Evolutionary conservation across 2,113 vertebrate species (phyloP).

Genomic region (Epinephelus fuscoguttatus): DNA sequence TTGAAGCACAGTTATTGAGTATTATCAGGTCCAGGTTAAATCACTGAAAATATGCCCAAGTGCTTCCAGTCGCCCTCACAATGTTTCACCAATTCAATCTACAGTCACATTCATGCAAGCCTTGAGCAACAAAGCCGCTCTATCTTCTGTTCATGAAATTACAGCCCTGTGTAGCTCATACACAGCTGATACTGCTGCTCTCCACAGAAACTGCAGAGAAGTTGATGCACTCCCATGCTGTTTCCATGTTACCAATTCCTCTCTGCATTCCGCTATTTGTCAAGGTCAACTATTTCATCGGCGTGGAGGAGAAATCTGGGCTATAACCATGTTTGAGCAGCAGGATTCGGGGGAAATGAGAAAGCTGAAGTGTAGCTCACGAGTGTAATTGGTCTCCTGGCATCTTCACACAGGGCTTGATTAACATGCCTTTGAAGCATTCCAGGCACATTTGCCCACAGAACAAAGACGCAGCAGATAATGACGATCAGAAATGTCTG

Average conservation of each 20-base stretch:
- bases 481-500: constrained; percentile 72
- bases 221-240: constrained; percentile 45
- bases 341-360: constrained; percentile 72
- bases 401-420: constrained; percentile 76
- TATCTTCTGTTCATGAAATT: constrained; percentile 40
- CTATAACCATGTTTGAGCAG: constrained; percentile 73
- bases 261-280: constrained; percentile 62
- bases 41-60: constrained; percentile 11
- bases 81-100: constrained; percentile 30
- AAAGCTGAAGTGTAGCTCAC: constrained; percentile 77
- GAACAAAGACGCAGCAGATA: constrained; percentile 82
- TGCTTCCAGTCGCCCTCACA: constrained; percentile 7
- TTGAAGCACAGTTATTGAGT: constrained; percentile 18
- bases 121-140: constrained; percentile 43
- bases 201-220: constrained; percentile 34
- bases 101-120: constrained; percentile 34
- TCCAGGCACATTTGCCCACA: constrained; percentile 75
- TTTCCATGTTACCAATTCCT: constrained; percentile 55
- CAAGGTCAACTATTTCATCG: constrained; percentile 77
- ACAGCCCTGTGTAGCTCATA: constrained; percentile 12
- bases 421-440: constrained; percentile 86
- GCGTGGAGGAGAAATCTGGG: constrained; percentile 56
- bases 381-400: constrained; percentile 85
- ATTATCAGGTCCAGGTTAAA: constrained; percentile 23
- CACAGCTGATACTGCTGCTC: neutral